Evolutionary conservation across 2,113 vertebrate species (phyloP).

Genomic region (Phaethon lepturus): DNA sequence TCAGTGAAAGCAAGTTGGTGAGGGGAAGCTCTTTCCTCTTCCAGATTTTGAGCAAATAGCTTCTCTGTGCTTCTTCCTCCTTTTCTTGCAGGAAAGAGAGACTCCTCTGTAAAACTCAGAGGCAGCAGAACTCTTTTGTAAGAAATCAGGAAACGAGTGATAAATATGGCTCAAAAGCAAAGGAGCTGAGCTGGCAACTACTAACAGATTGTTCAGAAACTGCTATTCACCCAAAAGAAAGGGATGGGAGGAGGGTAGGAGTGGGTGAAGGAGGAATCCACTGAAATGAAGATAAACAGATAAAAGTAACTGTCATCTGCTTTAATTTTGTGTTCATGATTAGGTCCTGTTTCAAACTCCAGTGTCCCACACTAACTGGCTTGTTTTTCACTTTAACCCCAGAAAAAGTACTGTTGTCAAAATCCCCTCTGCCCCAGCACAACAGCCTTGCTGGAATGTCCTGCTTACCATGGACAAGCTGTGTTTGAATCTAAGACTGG

Average conservation of each 20-base stretch:
- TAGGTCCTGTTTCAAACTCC: background rate
- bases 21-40: background rate
- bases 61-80: background rate
- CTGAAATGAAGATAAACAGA: constrained; percentile 42
- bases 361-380: background rate
- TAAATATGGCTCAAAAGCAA: constrained; percentile 49
- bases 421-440: background rate
- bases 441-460: background rate
- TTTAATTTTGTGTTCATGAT: background rate
- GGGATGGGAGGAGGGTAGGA: background rate
- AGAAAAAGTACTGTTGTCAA: background rate
- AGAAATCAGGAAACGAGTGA: constrained; percentile 48
- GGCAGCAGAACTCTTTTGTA: constrained; percentile 14
- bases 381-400: background rate
- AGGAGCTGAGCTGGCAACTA: constrained; percentile 57
- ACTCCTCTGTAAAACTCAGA: constrained; percentile 15
- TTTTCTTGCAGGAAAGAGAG: background rate
- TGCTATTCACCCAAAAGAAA: constrained; percentile 43
- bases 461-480: rapidly evolving
- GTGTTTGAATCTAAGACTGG: background rate
- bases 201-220: constrained; percentile 50
- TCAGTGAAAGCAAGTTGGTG: background rate
- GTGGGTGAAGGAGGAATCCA: background rate
- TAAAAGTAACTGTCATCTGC: background rate
- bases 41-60: background rate